Evolutionary conservation across 2,797 vertebrate species (phyloP).

Genomic region (Melanotaenia pygmaea): DNA sequence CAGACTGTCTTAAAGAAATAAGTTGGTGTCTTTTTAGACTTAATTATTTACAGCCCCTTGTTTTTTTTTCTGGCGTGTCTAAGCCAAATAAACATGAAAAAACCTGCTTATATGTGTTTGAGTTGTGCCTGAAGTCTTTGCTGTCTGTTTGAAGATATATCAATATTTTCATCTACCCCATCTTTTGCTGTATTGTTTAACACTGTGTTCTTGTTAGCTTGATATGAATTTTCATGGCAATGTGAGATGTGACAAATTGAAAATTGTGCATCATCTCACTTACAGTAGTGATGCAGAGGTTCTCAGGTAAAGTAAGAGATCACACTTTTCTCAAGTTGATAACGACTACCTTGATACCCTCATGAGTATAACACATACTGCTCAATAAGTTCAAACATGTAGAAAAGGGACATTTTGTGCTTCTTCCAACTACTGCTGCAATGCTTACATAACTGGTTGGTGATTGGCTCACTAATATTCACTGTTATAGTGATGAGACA

Average conservation of each 20-base stretch:
- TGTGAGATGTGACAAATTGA: not conserved
- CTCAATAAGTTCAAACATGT: not conserved
- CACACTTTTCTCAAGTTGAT: too few relatives aligned
- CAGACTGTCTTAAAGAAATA: not conserved
- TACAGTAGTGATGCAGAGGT: not conserved
- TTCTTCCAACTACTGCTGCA: not conserved
- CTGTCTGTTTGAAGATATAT: not conserved
- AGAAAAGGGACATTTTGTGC: not conserved
- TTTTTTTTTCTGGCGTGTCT: not conserved
- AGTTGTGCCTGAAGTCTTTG: not conserved
- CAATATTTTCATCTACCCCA: not conserved
- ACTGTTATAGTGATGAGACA: not conserved
- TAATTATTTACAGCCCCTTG: not conserved
- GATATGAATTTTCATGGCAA: too few relatives aligned
- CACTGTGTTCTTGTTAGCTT: not conserved
- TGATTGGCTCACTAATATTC: not conserved
- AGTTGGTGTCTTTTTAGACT: not conserved
- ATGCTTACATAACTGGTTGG: not conserved
- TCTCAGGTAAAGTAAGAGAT: not conserved
- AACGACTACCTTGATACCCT: too few relatives aligned
- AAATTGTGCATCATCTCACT: not conserved
- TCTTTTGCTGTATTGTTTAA: not conserved
- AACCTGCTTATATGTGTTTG: not conserved
- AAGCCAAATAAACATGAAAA: not conserved
- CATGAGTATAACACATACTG: too few relatives aligned